Conservation (phyloP, 2,797 vertebrate genomes). For the Mormyrus hasselquistii region DNA sequence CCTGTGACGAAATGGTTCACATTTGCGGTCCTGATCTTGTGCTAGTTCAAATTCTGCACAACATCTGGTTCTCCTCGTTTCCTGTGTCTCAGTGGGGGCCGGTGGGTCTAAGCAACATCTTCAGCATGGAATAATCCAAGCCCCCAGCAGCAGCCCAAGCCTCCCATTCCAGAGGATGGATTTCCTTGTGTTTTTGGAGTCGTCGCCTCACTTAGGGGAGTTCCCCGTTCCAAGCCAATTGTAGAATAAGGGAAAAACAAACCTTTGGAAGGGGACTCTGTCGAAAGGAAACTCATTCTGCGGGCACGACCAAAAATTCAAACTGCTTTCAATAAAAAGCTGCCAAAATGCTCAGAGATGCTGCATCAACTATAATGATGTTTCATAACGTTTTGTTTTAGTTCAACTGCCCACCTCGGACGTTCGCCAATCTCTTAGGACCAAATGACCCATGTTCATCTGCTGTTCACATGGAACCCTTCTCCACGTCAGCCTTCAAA, state of each 20-base stretch:
- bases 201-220: neutral
- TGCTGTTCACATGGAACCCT: neutral
- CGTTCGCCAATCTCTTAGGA: neutral
- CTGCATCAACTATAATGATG: neutral
- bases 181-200: neutral
- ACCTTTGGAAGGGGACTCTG: neutral
- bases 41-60: neutral
- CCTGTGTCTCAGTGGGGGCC: neutral
- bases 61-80: constrained; percentile 23
- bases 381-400: neutral
- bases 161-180: neutral
- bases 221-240: neutral
- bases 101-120: neutral
- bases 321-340: neutral
- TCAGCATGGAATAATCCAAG: neutral
- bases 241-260: neutral
- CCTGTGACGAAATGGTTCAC: neutral
- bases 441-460: neutral
- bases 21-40: neutral
- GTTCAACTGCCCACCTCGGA: neutral
- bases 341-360: neutral
- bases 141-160: neutral
- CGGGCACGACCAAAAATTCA: neutral
- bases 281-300: neutral
- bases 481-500: neutral